Evolutionary conservation across 1,140 invertebrate genomes (phyloP), one percentile per base, ranked within the genome.

Genomic region (Drosophila equinoxialis): DNA sequence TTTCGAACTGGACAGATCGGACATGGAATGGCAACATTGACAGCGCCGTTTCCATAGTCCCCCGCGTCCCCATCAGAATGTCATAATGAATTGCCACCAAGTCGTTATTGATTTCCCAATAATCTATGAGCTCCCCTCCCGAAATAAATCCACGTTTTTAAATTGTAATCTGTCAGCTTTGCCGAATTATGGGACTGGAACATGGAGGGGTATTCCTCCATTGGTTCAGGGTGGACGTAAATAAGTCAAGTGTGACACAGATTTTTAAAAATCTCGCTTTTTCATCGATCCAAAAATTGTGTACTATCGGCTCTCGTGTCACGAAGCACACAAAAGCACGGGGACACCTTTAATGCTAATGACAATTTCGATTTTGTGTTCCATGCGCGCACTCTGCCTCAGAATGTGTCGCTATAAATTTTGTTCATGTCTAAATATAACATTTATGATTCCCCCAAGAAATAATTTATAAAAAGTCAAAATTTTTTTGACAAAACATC

Each of bases 351-450:
- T 41, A 61, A 65, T 60, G 41, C 30, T 51, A 48, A 57, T 35
- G 61, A 51, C 58, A 58, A 68, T 42, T 77, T 72, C 11, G n/a
- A 64, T 48, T 65, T 77, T 65, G 39, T 55, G 65, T 79, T 74
- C 55, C 74, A 70, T 70, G 42, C 45, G 72, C 58, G 48, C 65
- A 58, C 20, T 55, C 65, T 60, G 58, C 39, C 57, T 74, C 64
- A 74, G 75, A 75, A 68, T 68, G 75, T 80, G 63, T 63, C 78
- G 71, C 78, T 78, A 80, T 78, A 80, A 80, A 80, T 78, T 74
- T 75, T 78, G 37, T 68, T 78, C 68, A 71, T 68, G 68, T 80
- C 78, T 80, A 80, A 78, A 80, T 80, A 74, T 80, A 80, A 69
- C 71, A 78, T 80, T 78, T 80, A 80, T 78, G 78, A 78, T 80